phyloP scores from a whole-genome alignment of 2,888 invertebrate genomes.

The Sinopyrophorus schimmeli region DNA sequence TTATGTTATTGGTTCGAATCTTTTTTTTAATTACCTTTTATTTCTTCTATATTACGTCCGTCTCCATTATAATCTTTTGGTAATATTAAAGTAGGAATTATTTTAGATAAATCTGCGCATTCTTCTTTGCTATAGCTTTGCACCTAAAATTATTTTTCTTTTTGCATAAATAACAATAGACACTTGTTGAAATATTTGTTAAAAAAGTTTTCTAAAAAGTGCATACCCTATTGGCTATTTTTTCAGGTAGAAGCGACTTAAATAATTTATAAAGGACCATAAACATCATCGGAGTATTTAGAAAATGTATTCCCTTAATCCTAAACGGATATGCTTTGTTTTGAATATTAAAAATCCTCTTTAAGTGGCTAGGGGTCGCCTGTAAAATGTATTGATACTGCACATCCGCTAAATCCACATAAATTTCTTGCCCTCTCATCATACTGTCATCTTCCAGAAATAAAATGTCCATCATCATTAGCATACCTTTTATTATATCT shows the following conservation, averaged over 20 bases:
- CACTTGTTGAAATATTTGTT: no score
- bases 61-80: constrained; percentile 20
- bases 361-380: neutral
- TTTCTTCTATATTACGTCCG: constrained; percentile 1
- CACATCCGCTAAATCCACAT: neutral
- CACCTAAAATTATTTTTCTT: constrained; percentile 3
- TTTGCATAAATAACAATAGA: neutral
- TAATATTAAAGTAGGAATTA: constrained; percentile 12
- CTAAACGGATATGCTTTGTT: constrained; percentile 18
- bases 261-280: neutral
- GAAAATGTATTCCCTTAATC: constrained; percentile 12
- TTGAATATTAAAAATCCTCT: neutral
- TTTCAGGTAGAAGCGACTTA: neutral
- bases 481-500: neutral
- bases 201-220: no score
- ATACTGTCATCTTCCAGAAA: neutral
- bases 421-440: neutral
- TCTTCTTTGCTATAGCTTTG: constrained; percentile 9
- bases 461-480: constrained; percentile 1
- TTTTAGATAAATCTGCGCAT: constrained; percentile 11
- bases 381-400: neutral
- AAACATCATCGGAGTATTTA: constrained; percentile 2
- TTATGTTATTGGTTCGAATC: no score
- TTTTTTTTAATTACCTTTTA: no score
- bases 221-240: constrained; percentile 1